Evolutionary conservation across 2,888 invertebrate species (phyloP), one percentile per base, ranked within the genome.

Genomic region (Oegoconia quadripuncta): DNA sequence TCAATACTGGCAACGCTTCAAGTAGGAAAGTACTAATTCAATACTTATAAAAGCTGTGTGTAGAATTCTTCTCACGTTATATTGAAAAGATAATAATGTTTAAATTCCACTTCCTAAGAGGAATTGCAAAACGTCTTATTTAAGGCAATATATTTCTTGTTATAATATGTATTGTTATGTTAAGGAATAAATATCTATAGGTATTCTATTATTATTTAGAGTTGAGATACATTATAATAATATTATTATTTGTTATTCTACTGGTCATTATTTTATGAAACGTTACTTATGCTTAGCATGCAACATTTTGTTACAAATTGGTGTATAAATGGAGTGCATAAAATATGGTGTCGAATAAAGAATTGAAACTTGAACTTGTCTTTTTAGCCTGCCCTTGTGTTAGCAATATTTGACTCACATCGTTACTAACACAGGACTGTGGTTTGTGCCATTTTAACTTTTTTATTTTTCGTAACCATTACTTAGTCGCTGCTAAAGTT

Each of bases 231-330:
- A 9, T 22, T 22, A 22, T 22, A 34, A 46, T 59, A 59, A 29
- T n/a, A 33, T 7, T 42, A 42, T 58, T 30, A 39, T 50, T 46
- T 39, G 17, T 50, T 38, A 49, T 17, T 12, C 8, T 41, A 42
- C 29, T 38, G 32, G 46, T 51, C 14, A 30, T 27, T 27, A 12
- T 3, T 27, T 27, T 13, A 27, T 12, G 14, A 8, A 12, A 12
- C 12, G 32, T 33, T 29, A 28, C 25, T 9, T 37, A 14, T 37
- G 18, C 16, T 46, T 35, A 55, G 55, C 44, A 64, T 73, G n/a
- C 57, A 62, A 64, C 86, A 86, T 87, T 87, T 87, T 87, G 86
- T 87, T 87, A 84, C 86, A 84, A 84, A 81, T 76, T 79, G 84
- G 79, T 74, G 70, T 81, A 64, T 74, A 73, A 70, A 74, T 77